Evolutionary conservation across 2,797 vertebrate species (phyloP).

Genomic region (Spizella passerina): DNA sequence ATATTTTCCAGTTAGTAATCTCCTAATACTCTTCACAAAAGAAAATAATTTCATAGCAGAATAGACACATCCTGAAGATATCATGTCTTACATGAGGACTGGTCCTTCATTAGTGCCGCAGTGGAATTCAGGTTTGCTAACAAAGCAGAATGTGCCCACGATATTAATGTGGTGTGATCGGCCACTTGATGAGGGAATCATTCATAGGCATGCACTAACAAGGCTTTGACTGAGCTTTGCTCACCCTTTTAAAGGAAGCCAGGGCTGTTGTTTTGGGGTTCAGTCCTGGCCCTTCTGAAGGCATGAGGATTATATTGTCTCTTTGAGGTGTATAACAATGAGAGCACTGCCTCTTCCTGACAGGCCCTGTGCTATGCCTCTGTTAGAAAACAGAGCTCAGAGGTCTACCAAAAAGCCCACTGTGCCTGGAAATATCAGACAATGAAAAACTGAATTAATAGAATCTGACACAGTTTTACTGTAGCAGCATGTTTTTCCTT

Average conservation of each 20-base stretch:
- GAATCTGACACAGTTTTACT: conserved; percentile 71
- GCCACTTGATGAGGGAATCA: conserved; percentile 30
- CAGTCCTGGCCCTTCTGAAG: conserved; percentile 43
- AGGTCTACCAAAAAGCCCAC: conserved; percentile 77
- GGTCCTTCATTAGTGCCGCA: conserved; percentile 27
- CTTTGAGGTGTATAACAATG: conserved; percentile 60
- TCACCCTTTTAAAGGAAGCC: conserved; percentile 33
- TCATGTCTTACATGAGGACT: background rate
- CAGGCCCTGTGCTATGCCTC: conserved; percentile 67
- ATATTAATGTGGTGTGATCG: conserved; percentile 30
- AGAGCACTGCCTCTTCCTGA: conserved; percentile 42
- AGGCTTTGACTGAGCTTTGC: conserved; percentile 42
- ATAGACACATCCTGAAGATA: conserved; percentile 11
- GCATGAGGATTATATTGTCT: conserved; percentile 42
- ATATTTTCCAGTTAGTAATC: conserved; percentile 59
- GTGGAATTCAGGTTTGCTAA: conserved; percentile 40
- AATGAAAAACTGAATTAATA: conserved; percentile 72
- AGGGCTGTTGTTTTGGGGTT: conserved; percentile 63
- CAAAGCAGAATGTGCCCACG: conserved; percentile 48
- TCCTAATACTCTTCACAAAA: conserved; percentile 52
- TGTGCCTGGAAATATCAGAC: conserved; percentile 71
- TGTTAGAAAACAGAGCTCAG: conserved; percentile 73
- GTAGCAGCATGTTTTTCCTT: conserved; percentile 66
- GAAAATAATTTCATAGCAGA: conserved; percentile 20
- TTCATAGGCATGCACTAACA: conserved; percentile 24